These are phyloP conservation scores for Mactra quadrangularis DNA, from an alignment of 1,140 invertebrate species.

Conservation along the genomic window DNA sequence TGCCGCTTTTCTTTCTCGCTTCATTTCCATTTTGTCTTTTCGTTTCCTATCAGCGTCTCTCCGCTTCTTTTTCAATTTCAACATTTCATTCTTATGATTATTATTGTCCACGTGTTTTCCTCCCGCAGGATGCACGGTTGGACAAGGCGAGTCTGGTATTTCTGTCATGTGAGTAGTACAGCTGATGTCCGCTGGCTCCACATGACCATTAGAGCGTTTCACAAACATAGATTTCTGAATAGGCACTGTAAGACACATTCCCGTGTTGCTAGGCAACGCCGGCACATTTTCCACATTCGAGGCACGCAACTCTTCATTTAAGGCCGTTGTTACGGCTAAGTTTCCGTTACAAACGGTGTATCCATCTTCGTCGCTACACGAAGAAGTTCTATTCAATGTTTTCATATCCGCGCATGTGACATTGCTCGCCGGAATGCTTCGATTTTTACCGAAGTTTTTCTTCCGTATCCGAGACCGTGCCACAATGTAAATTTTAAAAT, in stretches of 20 bases:
- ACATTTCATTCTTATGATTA: slow-evolving; percentile 65
- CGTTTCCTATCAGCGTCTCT: slow-evolving; percentile 73
- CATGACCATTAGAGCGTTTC: slow-evolving; percentile 15
- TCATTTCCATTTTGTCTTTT: slow-evolving; percentile 83
- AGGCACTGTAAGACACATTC: slow-evolving; percentile 9
- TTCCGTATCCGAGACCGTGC: slow-evolving; percentile 81
- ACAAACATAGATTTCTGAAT: background rate
- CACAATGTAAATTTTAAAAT: slow-evolving; percentile 82
- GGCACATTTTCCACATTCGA: slow-evolving; percentile 55
- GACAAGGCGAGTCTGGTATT: slow-evolving; percentile 41
- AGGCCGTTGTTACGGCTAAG: slow-evolving; percentile 58
- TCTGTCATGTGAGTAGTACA: slow-evolving; percentile 47
- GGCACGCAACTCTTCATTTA: slow-evolving; percentile 65
- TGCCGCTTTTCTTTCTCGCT: slow-evolving; percentile 84
- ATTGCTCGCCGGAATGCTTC: slow-evolving; percentile 18
- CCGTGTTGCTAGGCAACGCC: background rate
- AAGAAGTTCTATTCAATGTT: slow-evolving; percentile 69
- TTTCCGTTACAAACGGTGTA: slow-evolving; percentile 73
- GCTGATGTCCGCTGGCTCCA: slow-evolving; percentile 38
- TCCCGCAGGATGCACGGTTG: slow-evolving; percentile 55
- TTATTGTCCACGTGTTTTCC: slow-evolving; percentile 65
- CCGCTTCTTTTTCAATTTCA: slow-evolving; percentile 56
- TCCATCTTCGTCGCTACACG: slow-evolving; percentile 78
- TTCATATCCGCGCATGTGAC: slow-evolving; percentile 59
- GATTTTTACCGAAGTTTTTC: slow-evolving; percentile 69